phyloP scores from a whole-genome alignment of 2,888 invertebrate species.

The Augochlorella aurata region DNA sequence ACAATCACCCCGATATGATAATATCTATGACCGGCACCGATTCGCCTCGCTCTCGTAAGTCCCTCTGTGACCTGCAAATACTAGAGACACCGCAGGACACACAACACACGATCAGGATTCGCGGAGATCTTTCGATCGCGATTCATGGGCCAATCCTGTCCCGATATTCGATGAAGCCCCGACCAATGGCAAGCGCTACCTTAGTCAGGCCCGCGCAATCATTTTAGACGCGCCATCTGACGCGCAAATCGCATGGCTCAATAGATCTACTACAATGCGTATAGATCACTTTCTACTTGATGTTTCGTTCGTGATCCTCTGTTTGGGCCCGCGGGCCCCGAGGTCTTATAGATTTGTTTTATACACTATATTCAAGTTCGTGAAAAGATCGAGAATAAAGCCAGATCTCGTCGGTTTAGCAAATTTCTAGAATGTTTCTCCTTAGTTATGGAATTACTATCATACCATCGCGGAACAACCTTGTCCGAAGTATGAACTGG shows the following conservation, averaged over 20 bases:
- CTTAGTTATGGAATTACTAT: not conserved
- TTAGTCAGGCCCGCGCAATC: not conserved
- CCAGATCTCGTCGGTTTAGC: too few relatives aligned
- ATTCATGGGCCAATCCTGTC: conserved; percentile 44
- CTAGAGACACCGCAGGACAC: not conserved
- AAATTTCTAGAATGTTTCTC: not conserved
- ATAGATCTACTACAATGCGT: not conserved
- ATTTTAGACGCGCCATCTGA: conserved; percentile 45
- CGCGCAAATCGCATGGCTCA: not conserved
- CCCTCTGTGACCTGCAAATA: not conserved
- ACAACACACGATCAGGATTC: conserved; percentile 32
- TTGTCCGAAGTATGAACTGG: not conserved
- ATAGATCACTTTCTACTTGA: conserved; percentile 15
- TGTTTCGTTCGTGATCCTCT: not conserved
- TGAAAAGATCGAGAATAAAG: not conserved
- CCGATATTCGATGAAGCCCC: not conserved
- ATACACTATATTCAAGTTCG: not conserved
- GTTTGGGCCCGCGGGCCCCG: conserved; percentile 23
- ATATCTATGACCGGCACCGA: conserved; percentile 31
- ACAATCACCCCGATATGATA: conserved; percentile 9
- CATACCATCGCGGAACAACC: not conserved
- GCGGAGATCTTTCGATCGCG: conserved; percentile 39
- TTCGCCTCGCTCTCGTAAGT: not conserved
- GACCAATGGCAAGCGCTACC: conserved; percentile 34
- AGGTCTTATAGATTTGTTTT: not conserved